Base-by-base conservation (phyloP, 2,888 invertebrate species). In the Plemyria rubiginata region DNA sequence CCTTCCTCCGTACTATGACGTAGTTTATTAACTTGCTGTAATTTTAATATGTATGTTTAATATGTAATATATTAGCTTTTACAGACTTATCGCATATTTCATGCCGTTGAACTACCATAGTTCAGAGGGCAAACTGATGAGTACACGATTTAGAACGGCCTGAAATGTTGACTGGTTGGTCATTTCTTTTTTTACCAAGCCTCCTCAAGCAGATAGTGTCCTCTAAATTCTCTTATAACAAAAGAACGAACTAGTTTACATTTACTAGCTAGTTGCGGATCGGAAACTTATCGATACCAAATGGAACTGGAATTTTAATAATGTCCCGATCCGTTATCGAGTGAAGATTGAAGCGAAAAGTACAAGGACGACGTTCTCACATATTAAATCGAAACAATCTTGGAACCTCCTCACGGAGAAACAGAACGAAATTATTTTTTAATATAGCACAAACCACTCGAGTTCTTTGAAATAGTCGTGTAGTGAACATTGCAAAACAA, bases 241-340 rank as follows among this genome's bases (percentile, higher is more conserved):
- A 32, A 32, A 5, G 6, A 32, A 8, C 6, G 32, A 32, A 32
- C 8, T 32, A 8, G 32, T 32, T 38, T 3, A 9, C 11, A 38
- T 38, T 43, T 16, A 45, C 16, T 45, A 45, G 16, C 16, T 36
- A 9, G 49, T 32, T 36, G 46, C 46, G 8, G 9, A 56, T 40
- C n/a, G 8, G 12, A 41, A 56, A 45, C 36, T 54, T 46, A 15
- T 49, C 48, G 50, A 55, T 41, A 13, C 62, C 15, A 45, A 58
- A 56, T 62, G 51, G 46, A 64, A 57, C 54, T 59, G 41, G 60
- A 59, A 65, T 63, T 67, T 59, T 56, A 66, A 65, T 69, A 67
- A 61, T 56, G 62, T 60, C 61, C 59, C 57, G 45, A 49, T 22
- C 29, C 11, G 36, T 32, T 45, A 45, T 53, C 59, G 38, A 52